Percentiles rank a stretch among this genome's conserved stretches.
These are phyloP conservation scores for Macaria liturata DNA, from an alignment of 2,888 invertebrate species.

Conservation along the genomic window DNA sequence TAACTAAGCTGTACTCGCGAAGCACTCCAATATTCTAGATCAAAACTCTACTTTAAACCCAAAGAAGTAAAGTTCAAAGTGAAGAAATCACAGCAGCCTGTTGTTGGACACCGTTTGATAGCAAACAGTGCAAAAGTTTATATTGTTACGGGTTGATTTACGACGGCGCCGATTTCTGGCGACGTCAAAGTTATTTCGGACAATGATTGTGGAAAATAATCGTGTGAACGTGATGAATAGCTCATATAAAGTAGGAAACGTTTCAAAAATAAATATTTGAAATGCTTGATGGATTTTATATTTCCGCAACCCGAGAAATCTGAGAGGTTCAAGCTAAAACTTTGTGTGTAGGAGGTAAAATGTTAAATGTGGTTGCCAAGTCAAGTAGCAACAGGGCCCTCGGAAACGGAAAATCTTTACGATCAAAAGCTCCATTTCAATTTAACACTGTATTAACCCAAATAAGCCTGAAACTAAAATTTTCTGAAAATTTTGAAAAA, in stretches of 20 bases:
- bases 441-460: slow-evolving; percentile 5
- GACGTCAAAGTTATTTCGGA: slow-evolving; percentile 37
- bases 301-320: slow-evolving; percentile 9
- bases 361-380: too few species aligned
- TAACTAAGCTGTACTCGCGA: slow-evolving; percentile 29
- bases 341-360: slow-evolving; percentile 17
- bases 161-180: slow-evolving; percentile 36
- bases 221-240: slow-evolving; percentile 20
- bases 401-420: slow-evolving; percentile 1
- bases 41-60: slow-evolving; percentile 16
- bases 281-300: slow-evolving; percentile 10
- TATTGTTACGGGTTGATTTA: slow-evolving; percentile 43
- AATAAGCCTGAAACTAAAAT: too few species aligned
- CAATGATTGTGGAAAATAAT: slow-evolving; percentile 27
- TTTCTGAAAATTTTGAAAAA: too few species aligned
- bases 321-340: slow-evolving; percentile 6
- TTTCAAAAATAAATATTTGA: slow-evolving; percentile 12
- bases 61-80: slow-evolving; percentile 10
- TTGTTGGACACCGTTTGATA: slow-evolving; percentile 24
- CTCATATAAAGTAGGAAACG: slow-evolving; percentile 13
- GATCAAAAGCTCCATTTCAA: slow-evolving; percentile 13
- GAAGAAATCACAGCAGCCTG: slow-evolving; percentile 12
- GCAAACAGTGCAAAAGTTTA: slow-evolving; percentile 31
- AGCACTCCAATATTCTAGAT: slow-evolving; percentile 3
- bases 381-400: too few species aligned